Conservation (phyloP, 2,113 vertebrate genomes). For the Thalassarche chlororhynchos region DNA sequence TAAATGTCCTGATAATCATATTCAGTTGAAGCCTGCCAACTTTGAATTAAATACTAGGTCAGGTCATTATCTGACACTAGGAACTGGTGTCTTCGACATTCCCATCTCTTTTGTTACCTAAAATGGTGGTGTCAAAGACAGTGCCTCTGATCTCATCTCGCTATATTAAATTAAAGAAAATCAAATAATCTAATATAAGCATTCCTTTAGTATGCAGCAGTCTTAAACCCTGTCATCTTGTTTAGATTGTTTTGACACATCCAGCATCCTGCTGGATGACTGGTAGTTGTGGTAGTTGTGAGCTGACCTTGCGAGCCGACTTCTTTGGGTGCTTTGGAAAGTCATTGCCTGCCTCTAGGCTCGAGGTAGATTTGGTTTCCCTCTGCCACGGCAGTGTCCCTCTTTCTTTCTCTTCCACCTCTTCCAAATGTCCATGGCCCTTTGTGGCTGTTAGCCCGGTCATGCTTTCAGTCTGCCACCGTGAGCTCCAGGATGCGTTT, state of each 20-base stretch:
- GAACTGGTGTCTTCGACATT: neutral
- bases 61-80: neutral
- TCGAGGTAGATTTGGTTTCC: neutral
- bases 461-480: neutral
- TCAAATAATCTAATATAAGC: neutral
- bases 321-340: neutral
- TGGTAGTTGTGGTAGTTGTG: neutral
- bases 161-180: conserved; percentile 45
- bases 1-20: neutral
- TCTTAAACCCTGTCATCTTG: neutral
- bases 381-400: rapidly evolving
- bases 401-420: neutral
- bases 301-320: neutral
- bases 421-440: neutral
- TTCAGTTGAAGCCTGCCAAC: neutral
- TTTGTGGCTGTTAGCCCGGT: neutral
- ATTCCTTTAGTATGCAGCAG: neutral
- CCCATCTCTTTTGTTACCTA: conserved; percentile 17
- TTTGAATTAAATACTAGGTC: conserved; percentile 26
- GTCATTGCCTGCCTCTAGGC: neutral
- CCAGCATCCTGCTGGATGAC: neutral
- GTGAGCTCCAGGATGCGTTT: neutral
- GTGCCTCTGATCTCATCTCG: conserved; percentile 5
- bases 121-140: conserved; percentile 20
- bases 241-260: neutral